Base-by-base conservation (phyloP, 1,140 invertebrate species). In the Elymnias hypermnestra region DNA sequence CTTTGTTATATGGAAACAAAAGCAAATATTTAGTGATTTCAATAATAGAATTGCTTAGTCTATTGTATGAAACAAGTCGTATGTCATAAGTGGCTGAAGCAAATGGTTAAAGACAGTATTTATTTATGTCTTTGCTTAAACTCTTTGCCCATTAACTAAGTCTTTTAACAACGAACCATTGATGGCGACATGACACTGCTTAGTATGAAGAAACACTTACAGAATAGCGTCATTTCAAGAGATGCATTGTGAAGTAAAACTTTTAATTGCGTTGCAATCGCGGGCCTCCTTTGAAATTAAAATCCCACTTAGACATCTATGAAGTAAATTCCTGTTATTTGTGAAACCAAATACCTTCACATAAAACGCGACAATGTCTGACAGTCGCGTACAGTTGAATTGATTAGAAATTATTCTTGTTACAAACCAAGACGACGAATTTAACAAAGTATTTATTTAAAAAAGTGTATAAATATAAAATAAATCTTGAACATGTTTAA, bases 261-360 rank as follows among this genome's bases (percentile, higher is more conserved):
- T 31, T 42, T 33, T 33, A 42, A 42, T 42, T 42, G 39, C 26
- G 14, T 3, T n/a, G 26, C 26, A 8, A 42, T 42, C 31, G 8
- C 25, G 12, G 15, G 17, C 10, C 2, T 22, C 25, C 10, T 29
- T 5, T 25, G n/a, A 31, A 42, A 42, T 25, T 31, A 29, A 42
- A 31, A 42, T 28, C 17, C 38, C 28, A 31, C 21, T 31, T 29
- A 21, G 23, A 18, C 25, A 15, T 7, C 17, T 37, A 21, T 21
- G n/a, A 37, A 19, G 21, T 26, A 26, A 9, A 26, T 15, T 1
- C 12, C 13, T 33, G 2, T 15, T 15, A 33, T 8, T 33, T 2
- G n/a, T 33, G 13, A 15, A 33, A 33, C 5, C 14, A 5, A 15
- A 15, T 3, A 13, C 19, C 6, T 21, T 6, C 19, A 21, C 3